phyloP scores from a whole-genome alignment of 1,140 invertebrate species.

The Drosophila pseudoobscura region DNA sequence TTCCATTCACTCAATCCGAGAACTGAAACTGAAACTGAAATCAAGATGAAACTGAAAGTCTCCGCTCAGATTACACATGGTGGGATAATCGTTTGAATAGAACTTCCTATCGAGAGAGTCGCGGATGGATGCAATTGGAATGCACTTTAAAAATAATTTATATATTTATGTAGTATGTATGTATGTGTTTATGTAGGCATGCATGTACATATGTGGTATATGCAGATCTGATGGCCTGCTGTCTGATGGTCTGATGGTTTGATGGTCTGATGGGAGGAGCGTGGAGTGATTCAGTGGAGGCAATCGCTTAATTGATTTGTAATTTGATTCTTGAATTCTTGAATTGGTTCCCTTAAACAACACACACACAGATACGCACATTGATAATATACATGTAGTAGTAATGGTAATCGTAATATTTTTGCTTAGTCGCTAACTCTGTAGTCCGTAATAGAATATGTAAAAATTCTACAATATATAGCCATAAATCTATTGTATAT shows the following conservation, averaged over 20 bases:
- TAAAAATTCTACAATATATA: constrained; percentile 57
- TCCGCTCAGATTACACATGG: constrained; percentile 60
- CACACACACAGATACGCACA: constrained; percentile 54
- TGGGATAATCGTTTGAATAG: constrained; percentile 79
- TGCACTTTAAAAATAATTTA: constrained; percentile 22
- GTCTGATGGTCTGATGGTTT: constrained; percentile 7
- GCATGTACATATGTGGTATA: constrained; percentile 2
- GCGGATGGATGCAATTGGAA: constrained; percentile 32
- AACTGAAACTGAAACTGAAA: neutral
- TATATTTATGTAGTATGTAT: constrained; percentile 13
- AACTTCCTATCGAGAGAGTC: constrained; percentile 40
- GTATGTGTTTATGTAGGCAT: constrained; percentile 12
- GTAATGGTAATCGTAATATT: constrained; percentile 41
- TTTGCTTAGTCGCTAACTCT: constrained; percentile 40
- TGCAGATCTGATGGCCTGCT: neutral
- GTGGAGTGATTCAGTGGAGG: constrained; percentile 43
- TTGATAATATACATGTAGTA: constrained; percentile 44
- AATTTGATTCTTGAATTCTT: constrained; percentile 63
- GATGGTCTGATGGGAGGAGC: neutral
- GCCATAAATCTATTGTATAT: constrained; percentile 42
- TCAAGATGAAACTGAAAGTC: constrained; percentile 38
- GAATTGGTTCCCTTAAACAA: constrained; percentile 72
- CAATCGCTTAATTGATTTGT: constrained; percentile 66
- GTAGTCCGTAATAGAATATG: constrained; percentile 50
- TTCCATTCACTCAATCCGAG: neutral